phyloP scores from a whole-genome alignment of 1,140 invertebrate species.

The Neelides sp. region DNA sequence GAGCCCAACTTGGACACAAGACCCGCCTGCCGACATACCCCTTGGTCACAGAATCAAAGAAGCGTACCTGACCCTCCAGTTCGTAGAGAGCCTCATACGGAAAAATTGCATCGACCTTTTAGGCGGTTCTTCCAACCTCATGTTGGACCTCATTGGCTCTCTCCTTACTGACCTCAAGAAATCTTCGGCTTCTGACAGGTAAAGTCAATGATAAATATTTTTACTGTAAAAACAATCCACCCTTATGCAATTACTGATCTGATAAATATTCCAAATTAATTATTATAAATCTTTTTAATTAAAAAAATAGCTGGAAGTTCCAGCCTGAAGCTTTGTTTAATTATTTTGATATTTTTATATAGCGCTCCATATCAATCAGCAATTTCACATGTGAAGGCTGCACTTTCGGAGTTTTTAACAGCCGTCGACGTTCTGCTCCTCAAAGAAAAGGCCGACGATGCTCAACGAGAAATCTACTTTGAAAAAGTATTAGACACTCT shows the following conservation, averaged over 20 bases:
- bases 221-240: too few species aligned
- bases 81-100: conserved; percentile 24
- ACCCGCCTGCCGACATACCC: conserved; percentile 7
- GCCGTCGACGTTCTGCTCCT: conserved; percentile 26
- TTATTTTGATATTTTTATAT: not conserved
- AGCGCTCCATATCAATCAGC: conserved; percentile 29
- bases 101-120: conserved; percentile 29
- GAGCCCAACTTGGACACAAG: not conserved
- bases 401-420: conserved; percentile 27
- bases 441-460: conserved; percentile 14
- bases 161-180: conserved; percentile 25
- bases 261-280: not conserved
- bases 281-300: not conserved
- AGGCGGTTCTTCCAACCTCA: conserved; percentile 27
- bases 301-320: too few species aligned
- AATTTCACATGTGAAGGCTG: conserved; percentile 27
- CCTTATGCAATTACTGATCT: too few species aligned
- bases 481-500: conserved; percentile 26
- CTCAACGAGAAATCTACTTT: conserved; percentile 26
- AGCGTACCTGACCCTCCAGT: conserved; percentile 24
- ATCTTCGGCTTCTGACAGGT: conserved; percentile 23
- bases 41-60: conserved; percentile 28
- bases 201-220: too few species aligned
- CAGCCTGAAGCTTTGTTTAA: not conserved
- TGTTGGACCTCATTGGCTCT: conserved; percentile 28